phyloP scores from a whole-genome alignment of 1,140 invertebrate species.

The Paraescarpia echinospica region DNA sequence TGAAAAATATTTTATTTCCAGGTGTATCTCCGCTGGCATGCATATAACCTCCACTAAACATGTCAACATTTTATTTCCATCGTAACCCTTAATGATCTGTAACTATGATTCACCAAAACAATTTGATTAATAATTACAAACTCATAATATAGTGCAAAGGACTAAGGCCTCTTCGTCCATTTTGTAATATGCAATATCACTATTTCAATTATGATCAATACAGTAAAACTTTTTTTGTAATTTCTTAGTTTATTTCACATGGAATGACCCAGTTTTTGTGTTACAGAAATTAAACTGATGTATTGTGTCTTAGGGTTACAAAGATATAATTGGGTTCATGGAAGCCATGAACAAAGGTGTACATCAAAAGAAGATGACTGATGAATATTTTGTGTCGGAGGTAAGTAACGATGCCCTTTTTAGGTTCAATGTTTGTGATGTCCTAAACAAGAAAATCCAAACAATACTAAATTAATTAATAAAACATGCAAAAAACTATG shows the following conservation, averaged over 20 bases:
- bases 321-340: slow-evolving; percentile 87
- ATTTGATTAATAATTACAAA: too few species aligned
- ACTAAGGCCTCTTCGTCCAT: too few species aligned
- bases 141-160: too few species aligned
- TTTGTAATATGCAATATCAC: background rate
- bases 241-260: background rate
- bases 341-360: slow-evolving; percentile 81
- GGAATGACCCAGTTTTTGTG: background rate
- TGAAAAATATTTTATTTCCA: too few species aligned
- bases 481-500: too few species aligned
- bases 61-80: too few species aligned
- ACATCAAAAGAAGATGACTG: slow-evolving; percentile 73
- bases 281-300: background rate
- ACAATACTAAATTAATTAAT: too few species aligned
- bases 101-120: too few species aligned
- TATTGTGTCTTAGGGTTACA: slow-evolving; percentile 49
- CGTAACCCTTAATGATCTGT: too few species aligned
- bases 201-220: background rate
- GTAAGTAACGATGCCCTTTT: slow-evolving; percentile 57
- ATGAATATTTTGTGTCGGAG: slow-evolving; percentile 61
- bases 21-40: too few species aligned
- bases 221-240: background rate
- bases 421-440: background rate
- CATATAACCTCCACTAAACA: too few species aligned
- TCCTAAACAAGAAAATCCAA: background rate